Percentiles rank a stretch among this genome's conserved stretches.
phyloP scores from a whole-genome alignment of 2,113 vertebrate genomes.

The Oryzias woworae region DNA sequence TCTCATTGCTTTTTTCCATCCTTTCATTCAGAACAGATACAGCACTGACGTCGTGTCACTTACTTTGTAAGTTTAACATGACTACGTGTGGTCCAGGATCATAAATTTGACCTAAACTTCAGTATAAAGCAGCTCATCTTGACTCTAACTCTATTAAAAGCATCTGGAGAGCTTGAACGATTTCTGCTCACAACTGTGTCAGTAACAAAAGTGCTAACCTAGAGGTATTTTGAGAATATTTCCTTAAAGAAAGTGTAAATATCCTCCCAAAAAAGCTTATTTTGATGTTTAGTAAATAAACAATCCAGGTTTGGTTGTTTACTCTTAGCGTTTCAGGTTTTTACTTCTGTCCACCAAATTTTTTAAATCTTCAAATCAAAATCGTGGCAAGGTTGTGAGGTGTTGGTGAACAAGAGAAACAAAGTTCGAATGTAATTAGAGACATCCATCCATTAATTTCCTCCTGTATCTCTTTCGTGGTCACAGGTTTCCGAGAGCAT shows the following conservation, averaged over 20 bases:
- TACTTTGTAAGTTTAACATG: not conserved
- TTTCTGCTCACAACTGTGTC: constrained; percentile 4
- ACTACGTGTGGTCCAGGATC: constrained; percentile 26
- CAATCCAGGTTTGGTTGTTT: too few relatives aligned
- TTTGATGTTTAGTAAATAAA: too few relatives aligned
- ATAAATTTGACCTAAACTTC: constrained; percentile 16
- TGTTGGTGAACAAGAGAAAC: too few relatives aligned
- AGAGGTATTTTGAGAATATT: constrained; percentile 5
- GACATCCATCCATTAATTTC: too few relatives aligned
- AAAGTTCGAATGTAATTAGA: too few relatives aligned
- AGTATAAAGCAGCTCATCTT: constrained; percentile 8
- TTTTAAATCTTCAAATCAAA: too few relatives aligned
- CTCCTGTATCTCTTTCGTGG: too few relatives aligned
- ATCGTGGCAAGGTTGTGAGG: too few relatives aligned
- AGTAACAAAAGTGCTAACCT: constrained; percentile 9
- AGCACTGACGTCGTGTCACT: constrained; percentile 1
- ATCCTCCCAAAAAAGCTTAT: not conserved
- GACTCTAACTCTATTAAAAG: constrained; percentile 12
- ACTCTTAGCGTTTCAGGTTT: too few relatives aligned
- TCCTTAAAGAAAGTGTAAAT: not conserved
- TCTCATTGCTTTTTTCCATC: too few relatives aligned
- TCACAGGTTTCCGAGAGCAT: too few relatives aligned
- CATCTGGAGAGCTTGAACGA: constrained; percentile 1
- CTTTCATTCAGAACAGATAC: not conserved
- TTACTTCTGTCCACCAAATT: too few relatives aligned